A percentile compares a stretch with the other conserved stretches of the same genome.
Conservation (phyloP, 2,888 invertebrate genomes). For the Cryptus viduatorius region DNA sequence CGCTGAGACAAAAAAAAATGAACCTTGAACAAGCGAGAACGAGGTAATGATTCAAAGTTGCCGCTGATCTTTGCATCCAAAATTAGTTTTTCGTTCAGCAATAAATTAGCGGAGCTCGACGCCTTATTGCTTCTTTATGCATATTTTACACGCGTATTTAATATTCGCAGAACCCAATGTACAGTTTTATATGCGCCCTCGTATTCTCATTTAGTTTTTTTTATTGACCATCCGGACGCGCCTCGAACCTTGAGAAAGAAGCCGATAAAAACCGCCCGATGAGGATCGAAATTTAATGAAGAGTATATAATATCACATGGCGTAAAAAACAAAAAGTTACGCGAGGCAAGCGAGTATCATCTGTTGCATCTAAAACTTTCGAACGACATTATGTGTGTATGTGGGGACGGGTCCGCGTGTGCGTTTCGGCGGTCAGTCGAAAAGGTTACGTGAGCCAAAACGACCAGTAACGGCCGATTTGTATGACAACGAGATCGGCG, state of each 20-base stretch:
- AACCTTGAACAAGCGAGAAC: conserved; percentile 8
- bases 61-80: conserved; percentile 10
- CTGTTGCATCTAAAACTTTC: conserved; percentile 30
- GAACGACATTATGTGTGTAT: conserved; percentile 1
- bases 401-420: neutral
- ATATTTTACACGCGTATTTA: neutral
- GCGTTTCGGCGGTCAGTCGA: neutral
- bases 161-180: conserved; percentile 2
- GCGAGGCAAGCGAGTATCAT: conserved; percentile 29
- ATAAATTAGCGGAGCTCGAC: conserved; percentile 20
- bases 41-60: conserved; percentile 3
- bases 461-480: conserved; percentile 25
- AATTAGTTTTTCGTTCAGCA: neutral
- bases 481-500: conserved; percentile 2
- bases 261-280: neutral
- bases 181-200: conserved; percentile 4
- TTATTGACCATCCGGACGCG: neutral
- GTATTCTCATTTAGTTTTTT: conserved; percentile 16
- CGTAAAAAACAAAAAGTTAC: neutral
- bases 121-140: conserved; percentile 1
- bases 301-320: neutral
- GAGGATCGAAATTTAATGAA: conserved; percentile 35
- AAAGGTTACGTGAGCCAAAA: conserved; percentile 48
- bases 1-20: neutral
- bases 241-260: neutral